These are phyloP conservation scores for Pasiphila rectangulata DNA, from an alignment of 2,888 invertebrate genomes.

Conservation along the genomic window DNA sequence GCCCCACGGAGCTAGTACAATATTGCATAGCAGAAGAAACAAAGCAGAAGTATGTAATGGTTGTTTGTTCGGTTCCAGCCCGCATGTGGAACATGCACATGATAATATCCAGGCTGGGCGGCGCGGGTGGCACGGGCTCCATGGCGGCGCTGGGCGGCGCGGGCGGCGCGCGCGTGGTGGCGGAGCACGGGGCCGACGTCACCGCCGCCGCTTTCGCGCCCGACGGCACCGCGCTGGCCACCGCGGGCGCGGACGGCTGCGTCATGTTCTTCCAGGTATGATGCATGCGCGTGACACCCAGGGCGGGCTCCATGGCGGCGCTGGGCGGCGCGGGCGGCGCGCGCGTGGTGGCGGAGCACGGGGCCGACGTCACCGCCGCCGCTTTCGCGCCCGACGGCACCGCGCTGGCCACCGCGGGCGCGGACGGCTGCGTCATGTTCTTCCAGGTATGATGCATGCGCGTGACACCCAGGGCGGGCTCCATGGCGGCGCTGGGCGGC, in stretches of 20 bases:
- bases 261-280: conserved; percentile 95
- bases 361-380: conserved; percentile 85
- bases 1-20: too few species aligned
- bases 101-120: conserved; percentile 23
- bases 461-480: too few species aligned
- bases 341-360: conserved; percentile 51
- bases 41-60: too few species aligned
- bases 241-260: conserved; percentile 92
- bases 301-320: conserved; percentile 28
- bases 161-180: conserved; percentile 42
- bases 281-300: too few species aligned
- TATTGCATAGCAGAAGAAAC: too few species aligned
- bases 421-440: conserved; percentile 95
- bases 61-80: conserved; percentile 37
- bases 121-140: conserved; percentile 26
- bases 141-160: conserved; percentile 28
- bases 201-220: conserved; percentile 95
- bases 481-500: conserved; percentile 27
- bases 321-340: conserved; percentile 36
- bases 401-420: conserved; percentile 93
- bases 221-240: conserved; percentile 96
- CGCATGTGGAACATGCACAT: conserved; percentile 63
- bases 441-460: conserved; percentile 93
- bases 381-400: conserved; percentile 97
- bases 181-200: conserved; percentile 67